Conservation (phyloP, 2,797 vertebrate species). For the Craterocephalus amniculus region DNA sequence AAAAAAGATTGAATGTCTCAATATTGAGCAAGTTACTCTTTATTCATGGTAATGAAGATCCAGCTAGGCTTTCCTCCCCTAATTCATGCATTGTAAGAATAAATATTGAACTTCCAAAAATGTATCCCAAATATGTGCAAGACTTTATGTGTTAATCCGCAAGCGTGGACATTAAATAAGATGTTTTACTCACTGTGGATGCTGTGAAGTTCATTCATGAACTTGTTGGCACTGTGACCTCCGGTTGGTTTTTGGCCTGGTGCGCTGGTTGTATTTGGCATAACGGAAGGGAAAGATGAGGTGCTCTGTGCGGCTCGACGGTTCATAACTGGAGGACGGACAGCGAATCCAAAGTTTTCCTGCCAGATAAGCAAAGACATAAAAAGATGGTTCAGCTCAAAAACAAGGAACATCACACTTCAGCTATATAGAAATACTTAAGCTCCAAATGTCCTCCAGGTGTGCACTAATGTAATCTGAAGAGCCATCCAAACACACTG, state of each 20-base stretch:
- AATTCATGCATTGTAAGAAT: too few species aligned
- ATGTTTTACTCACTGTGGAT: slow-evolving; percentile 73
- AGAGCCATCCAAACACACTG: slow-evolving; percentile 8
- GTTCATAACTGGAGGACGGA: slow-evolving; percentile 57
- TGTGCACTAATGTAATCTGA: background rate
- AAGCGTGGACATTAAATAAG: background rate
- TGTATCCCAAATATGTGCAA: background rate
- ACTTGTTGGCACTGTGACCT: slow-evolving; percentile 64
- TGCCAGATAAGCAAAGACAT: slow-evolving; percentile 28
- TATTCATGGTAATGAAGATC: too few species aligned
- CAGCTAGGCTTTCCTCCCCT: too few species aligned
- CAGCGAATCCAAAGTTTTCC: slow-evolving; percentile 26
- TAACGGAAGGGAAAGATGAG: slow-evolving; percentile 15
- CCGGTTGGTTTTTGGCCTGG: slow-evolving; percentile 45
- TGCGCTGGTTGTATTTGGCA: slow-evolving; percentile 46
- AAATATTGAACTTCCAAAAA: too few species aligned
- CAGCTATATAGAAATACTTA: slow-evolving; percentile 5
- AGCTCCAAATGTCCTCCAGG: slow-evolving; percentile 15
- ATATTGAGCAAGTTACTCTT: background rate
- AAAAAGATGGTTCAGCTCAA: slow-evolving; percentile 3
- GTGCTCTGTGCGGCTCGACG: slow-evolving; percentile 28
- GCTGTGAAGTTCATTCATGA: slow-evolving; percentile 74
- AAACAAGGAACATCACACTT: slow-evolving; percentile 2
- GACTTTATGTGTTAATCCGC: background rate
- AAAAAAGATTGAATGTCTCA: background rate